Percentiles rank a stretch among this genome's conserved stretches.
Conservation (phyloP, 1,140 invertebrate species). For the Heterodera schachtii region DNA sequence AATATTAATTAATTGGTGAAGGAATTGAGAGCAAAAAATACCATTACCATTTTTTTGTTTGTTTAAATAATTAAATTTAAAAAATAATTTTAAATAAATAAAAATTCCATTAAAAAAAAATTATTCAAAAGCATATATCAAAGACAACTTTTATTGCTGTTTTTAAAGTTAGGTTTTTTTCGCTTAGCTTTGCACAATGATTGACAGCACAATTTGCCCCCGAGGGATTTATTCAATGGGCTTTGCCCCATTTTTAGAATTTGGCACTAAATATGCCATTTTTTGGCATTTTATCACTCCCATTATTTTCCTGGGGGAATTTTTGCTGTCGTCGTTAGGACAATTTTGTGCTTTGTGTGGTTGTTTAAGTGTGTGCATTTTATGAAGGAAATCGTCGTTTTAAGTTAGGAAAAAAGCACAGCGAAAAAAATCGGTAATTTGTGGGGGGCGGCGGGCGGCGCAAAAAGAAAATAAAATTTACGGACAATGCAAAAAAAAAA, state of each 20-base stretch:
- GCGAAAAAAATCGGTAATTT: background rate
- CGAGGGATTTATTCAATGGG: background rate
- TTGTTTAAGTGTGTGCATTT: no score
- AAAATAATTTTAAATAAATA: no score
- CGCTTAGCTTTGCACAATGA: no score
- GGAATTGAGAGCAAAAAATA: no score
- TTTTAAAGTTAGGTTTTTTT: no score
- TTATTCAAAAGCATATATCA: no score
- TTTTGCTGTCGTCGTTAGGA: background rate
- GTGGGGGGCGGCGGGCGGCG: background rate
- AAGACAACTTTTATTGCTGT: no score
- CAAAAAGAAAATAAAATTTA: background rate
- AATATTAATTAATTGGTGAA: background rate
- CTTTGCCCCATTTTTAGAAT: background rate
- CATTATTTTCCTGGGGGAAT: background rate
- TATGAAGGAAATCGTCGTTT: background rate
- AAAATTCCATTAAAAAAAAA: no score
- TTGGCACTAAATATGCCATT: background rate
- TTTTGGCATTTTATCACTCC: background rate
- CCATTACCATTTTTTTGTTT: no score
- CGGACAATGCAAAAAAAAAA: background rate
- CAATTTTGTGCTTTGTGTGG: background rate
- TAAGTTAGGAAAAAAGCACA: background rate
- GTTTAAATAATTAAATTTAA: no score
- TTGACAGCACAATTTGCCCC: background rate